Conservation (phyloP, 2,113 vertebrate species). For the Heterotilapia buettikoferi region DNA sequence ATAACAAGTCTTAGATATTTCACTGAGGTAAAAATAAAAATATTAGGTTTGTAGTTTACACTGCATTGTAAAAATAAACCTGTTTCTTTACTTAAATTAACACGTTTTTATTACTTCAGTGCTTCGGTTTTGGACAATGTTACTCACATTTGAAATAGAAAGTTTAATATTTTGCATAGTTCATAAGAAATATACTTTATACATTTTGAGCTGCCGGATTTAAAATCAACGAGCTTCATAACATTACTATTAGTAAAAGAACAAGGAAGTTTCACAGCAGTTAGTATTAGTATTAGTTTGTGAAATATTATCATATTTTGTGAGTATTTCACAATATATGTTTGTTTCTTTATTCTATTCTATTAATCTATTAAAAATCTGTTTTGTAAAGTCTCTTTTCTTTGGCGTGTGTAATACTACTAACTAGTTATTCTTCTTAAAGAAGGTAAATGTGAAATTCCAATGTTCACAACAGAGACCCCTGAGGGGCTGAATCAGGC, state of each 20-base stretch:
- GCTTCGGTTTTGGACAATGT: background rate
- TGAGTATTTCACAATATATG: background rate
- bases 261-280: background rate
- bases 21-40: background rate
- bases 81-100: background rate
- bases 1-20: background rate
- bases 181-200: background rate
- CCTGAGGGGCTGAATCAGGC: background rate
- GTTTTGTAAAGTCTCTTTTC: background rate
- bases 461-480: background rate
- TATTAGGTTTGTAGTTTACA: background rate
- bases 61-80: background rate
- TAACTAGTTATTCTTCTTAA: background rate
- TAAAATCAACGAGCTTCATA: background rate
- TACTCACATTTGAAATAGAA: background rate
- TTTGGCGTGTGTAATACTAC: background rate
- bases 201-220: background rate
- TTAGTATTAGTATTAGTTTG: background rate
- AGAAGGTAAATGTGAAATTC: background rate
- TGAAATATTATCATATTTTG: background rate
- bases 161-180: background rate
- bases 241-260: background rate
- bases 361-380: background rate
- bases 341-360: background rate
- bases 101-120: background rate